Base-by-base conservation (phyloP, 2,113 vertebrate species). In the Vireo altiloquus region DNA sequence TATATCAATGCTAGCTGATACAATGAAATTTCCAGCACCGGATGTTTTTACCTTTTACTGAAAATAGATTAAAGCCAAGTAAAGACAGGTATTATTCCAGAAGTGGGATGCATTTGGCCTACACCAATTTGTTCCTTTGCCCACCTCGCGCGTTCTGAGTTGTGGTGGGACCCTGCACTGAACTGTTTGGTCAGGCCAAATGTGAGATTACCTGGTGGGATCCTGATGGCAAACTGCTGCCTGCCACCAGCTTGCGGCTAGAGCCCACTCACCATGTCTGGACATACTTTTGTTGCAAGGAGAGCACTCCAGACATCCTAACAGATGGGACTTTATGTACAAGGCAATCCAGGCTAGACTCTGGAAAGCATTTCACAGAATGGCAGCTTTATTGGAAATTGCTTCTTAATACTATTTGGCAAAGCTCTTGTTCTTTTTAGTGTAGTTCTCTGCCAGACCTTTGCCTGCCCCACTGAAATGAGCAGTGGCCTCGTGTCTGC, bases 391-490 rank as follows among this genome's bases (percentile, higher is more conserved):
- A 2, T 35, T 86, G 66, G 50, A 80, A 90, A 69, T 64, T 65
- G 42, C 61, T 72, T 75, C 27, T 64, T 65, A 59, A 60, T 53
- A 20, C 28, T 21, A 1, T n/a, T 46, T 2, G 3, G 85, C 57
- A 78, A 33, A 82, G 44, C 53, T 6, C 24, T 81, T 89, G 60
- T 42, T 87, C 70, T 78, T 87, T 86, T 89, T 10, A 21, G 44
- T 4, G 31, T 37, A 13, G 52, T 11, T 84, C 40, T 64, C 28
- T 89, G 81, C 50, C 31, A 69, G 59, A 18, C 11, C 35, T 74
- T 39, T 1, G 19, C n/a, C 42, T 1, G 5, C 30, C 56, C 49
- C 0, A 0, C 50, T 56, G 63, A n/a, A 30, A 52, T 1, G 4
- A 60, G 79, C 19, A 24, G 35, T 5, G 7, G 27, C 37, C 49